Conservation (phyloP, 2,888 invertebrate genomes). For the Caenorhabditis japonica region DNA sequence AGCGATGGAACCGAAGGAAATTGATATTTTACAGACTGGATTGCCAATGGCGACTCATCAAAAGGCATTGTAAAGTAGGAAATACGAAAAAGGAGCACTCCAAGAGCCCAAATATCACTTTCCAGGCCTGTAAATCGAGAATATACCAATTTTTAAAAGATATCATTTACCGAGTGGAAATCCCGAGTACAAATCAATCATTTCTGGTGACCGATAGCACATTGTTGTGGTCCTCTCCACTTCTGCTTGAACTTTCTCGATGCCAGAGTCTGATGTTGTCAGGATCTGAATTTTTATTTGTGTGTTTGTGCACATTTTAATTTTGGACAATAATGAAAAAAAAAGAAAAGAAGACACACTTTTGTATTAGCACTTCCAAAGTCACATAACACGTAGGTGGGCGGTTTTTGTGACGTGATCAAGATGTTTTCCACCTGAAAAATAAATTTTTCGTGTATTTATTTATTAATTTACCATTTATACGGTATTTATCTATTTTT, state of each 20-base stretch:
- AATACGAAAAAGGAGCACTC: slow-evolving; percentile 89
- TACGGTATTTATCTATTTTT: too few species aligned
- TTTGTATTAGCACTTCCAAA: slow-evolving; percentile 93
- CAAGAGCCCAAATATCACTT: slow-evolving; percentile 82
- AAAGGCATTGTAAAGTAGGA: slow-evolving; percentile 91
- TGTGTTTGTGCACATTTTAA: not conserved
- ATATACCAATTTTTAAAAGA: slow-evolving; percentile 35
- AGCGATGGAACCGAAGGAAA: slow-evolving; percentile 86
- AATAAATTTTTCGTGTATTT: not conserved
- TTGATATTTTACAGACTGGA: slow-evolving; percentile 87
- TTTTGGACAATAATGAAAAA: too few species aligned
- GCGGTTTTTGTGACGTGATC: slow-evolving; percentile 82
- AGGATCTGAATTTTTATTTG: slow-evolving; percentile 81
- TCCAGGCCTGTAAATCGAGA: slow-evolving; percentile 63
- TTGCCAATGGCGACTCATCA: slow-evolving; percentile 91
- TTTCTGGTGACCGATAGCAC: slow-evolving; percentile 91
- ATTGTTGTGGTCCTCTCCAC: slow-evolving; percentile 85
- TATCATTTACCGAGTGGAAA: slow-evolving; percentile 84
- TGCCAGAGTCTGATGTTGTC: slow-evolving; percentile 61
- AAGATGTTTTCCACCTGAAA: slow-evolving; percentile 88
- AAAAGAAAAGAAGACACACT: slow-evolving; percentile 57
- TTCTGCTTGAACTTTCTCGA: slow-evolving; percentile 70
- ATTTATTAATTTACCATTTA: too few species aligned
- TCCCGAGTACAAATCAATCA: slow-evolving; percentile 90
- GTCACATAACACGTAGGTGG: slow-evolving; percentile 87